Conservation (phyloP, 2,113 vertebrate species). For the Cyprinodon variegatus region DNA sequence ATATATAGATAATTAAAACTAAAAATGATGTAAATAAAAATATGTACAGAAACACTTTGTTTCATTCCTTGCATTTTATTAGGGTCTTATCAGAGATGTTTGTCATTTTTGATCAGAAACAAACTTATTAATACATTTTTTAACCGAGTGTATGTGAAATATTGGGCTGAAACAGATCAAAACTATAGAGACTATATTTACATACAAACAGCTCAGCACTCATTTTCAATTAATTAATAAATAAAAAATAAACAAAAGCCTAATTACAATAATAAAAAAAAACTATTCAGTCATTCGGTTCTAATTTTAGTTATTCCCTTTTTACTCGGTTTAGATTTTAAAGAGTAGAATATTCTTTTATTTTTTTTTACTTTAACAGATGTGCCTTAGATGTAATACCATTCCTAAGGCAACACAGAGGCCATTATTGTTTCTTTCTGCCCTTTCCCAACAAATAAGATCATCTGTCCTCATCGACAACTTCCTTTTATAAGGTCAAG, state of each 20-base stretch:
- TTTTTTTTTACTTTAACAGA: constrained; percentile 27
- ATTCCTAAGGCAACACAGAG: constrained; percentile 35
- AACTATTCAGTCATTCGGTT: neutral
- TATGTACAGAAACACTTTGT: neutral
- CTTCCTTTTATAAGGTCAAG: constrained; percentile 57
- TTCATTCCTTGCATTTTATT: neutral
- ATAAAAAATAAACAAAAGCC: neutral
- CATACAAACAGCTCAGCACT: neutral
- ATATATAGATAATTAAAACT: too few relatives aligned
- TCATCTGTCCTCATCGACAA: constrained; percentile 51
- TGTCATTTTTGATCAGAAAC: neutral
- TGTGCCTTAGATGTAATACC: constrained; percentile 26
- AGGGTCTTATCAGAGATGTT: neutral
- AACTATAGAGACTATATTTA: neutral
- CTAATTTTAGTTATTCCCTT: neutral
- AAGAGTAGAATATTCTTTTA: neutral
- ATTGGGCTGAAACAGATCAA: neutral
- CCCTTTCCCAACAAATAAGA: constrained; percentile 68
- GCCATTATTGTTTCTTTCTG: constrained; percentile 34
- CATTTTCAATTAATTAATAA: too few relatives aligned
- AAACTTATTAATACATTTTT: neutral
- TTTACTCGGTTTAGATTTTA: neutral
- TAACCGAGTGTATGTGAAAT: neutral
- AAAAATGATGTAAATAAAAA: neutral
- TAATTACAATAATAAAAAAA: neutral